Evolutionary conservation across 1,140 invertebrate species (phyloP).

Genomic region (Eciton burchellii): DNA sequence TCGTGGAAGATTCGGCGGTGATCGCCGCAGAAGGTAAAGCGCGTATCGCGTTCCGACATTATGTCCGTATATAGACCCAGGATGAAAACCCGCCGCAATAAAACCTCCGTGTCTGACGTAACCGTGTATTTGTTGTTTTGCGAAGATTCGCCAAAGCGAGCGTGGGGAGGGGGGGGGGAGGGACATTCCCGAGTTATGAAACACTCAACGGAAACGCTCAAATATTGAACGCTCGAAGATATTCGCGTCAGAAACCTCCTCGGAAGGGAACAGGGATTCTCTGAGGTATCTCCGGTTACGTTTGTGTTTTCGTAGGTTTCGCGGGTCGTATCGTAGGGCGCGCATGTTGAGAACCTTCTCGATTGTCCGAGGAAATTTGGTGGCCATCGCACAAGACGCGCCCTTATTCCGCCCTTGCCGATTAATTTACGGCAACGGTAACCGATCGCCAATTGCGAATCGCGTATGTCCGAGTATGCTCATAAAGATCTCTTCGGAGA

Average conservation of each 20-base stretch:
- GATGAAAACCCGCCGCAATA: conserved; percentile 43
- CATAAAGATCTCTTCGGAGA: background rate
- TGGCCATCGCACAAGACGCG: conserved; percentile 23
- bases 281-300: conserved; percentile 10
- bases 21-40: conserved; percentile 25
- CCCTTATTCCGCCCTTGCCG: conserved; percentile 7
- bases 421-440: conserved; percentile 29
- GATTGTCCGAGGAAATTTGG: conserved; percentile 26
- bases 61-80: conserved; percentile 1
- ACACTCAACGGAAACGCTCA: conserved; percentile 56
- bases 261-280: conserved; percentile 46
- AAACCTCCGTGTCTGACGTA: conserved; percentile 26
- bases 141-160: conserved; percentile 42
- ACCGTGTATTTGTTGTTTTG: conserved; percentile 37
- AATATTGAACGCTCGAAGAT: conserved; percentile 66
- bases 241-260: conserved; percentile 60
- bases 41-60: conserved; percentile 13
- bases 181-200: conserved; percentile 53
- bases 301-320: conserved; percentile 57
- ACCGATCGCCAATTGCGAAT: conserved; percentile 6
- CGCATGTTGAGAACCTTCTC: background rate
- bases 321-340: background rate
- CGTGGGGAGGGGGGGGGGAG: no score
- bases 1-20: background rate
- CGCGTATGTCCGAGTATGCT: conserved; percentile 7